Evolutionary conservation across 2,113 vertebrate genomes (phyloP), one percentile per base, ranked within the genome.

Genomic region (Anguilla rostrata): DNA sequence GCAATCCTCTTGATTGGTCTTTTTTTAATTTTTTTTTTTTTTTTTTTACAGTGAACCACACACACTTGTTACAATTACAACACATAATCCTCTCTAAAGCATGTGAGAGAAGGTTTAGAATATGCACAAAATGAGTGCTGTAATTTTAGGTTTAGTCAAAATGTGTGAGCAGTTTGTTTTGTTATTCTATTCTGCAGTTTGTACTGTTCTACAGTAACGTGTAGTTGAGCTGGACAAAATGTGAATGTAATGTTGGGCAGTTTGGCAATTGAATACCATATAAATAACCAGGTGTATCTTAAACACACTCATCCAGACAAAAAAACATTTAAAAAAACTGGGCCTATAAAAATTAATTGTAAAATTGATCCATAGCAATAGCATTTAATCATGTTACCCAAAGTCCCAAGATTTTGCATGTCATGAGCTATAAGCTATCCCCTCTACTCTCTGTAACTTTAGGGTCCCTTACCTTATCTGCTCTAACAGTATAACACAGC

Each of bases 391-490:
- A 63, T 63, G 20, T 20, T 12, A 22, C 20, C 20, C 14, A 1
- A 16, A 63, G 9, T 5, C 26, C n/a, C 26, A 85, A 49, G 34
- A 18, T 20, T 71, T n/a, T 41, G 84, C 12, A 0, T 15, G 60
- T 85, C 29, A 85, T 56, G 8, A 56, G 53, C 26, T 85, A 57
- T 40, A 85, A 40, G 22, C 29, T 85, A 29, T 85, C 84, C 9
- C 84, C 84, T 40, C 84, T 85, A 41, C 46, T 60, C 12, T 81
- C 12, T 49, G 78, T 41, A 85, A 39, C 60, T 11, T 46, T 46
- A 14, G 8, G 78, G 49, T 34, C 16, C 0, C 75, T 79, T n/a
- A 71, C 16, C 20, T 39, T 22, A 34, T 78, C 84, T 79, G 46
- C n/a, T 43, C 7, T 39, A 41, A 85, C 11, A 60, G 78, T 81